Evolutionary conservation across 2,888 invertebrate species (phyloP), one percentile per base, ranked within the genome.

Genomic region (Scaptomyza reducta): DNA sequence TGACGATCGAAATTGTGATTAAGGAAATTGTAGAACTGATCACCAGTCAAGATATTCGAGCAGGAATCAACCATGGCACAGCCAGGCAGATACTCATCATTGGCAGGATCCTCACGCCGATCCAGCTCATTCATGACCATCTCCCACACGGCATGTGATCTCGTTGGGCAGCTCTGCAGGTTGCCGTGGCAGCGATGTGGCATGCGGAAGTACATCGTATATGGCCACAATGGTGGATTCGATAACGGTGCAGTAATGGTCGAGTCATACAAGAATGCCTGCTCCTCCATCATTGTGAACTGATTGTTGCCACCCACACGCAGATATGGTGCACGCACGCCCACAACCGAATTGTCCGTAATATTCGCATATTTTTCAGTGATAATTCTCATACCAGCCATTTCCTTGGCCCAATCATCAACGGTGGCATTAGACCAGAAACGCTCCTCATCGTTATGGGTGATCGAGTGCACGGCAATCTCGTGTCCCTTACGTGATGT

Each of bases 201-300:
- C 96, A 98, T 97, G 88, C 97, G 95, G 94, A 97, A 98, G 94
- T 98, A 98, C 95, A 99, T 96, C 62, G 98, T 99, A 93, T 99
- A 99, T 3, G 99, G 99, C 99, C 99, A 99, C 77, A 97, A 94
- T 55, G 98, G 98, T 18, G 97, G 97, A 90, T 97, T 97, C 78
- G 96, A 96, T 38, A 97, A 93, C 1, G 97, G 96, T 1, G 97
- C 97, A 0, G 97, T 97, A 90, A 98, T 97, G 53, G 98, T 98
- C 44, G 98, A 97, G 92, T 99, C 98, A 91, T 98, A 99, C 47
- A 97, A 93, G 94, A 98, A 98, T 11, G 97, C 97, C 91, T 97
- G 96, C 91, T 98, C 97, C 92, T 97, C 96, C 98, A 98, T 97
- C 97, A 98, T 98, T 85, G 97, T 96, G 93, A 98, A 98, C 92